Conservation (phyloP, 1,140 invertebrate species). For the Bombus confusus region DNA sequence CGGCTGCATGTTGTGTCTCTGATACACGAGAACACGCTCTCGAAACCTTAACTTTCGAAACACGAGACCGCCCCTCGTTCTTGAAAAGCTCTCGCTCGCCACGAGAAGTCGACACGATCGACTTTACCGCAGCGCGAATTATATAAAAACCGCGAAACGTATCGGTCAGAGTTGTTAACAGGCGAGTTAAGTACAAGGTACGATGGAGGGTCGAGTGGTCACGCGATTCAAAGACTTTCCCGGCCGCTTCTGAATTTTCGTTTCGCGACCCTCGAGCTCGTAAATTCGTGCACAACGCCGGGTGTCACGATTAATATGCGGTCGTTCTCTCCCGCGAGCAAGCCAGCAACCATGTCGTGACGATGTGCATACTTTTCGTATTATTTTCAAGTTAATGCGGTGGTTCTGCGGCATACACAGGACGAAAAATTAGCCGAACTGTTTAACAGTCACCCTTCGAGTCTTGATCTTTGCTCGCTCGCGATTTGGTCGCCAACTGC, state of each 20-base stretch:
- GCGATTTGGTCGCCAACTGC: neutral
- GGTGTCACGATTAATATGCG: slow-evolving; percentile 65
- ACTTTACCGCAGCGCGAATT: neutral
- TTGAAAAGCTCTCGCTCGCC: neutral
- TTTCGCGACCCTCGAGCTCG: slow-evolving; percentile 46
- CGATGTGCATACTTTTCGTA: slow-evolving; percentile 48
- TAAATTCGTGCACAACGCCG: slow-evolving; percentile 54
- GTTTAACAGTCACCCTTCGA: neutral
- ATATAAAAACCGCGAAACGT: slow-evolving; percentile 21
- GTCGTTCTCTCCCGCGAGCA: slow-evolving; percentile 33
- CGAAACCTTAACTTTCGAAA: neutral
- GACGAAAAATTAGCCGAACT: slow-evolving; percentile 42
- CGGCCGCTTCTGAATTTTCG: slow-evolving; percentile 48
- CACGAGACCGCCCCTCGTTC: neutral
- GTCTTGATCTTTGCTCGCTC: no score
- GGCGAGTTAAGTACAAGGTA: slow-evolving; percentile 31
- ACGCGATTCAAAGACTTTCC: slow-evolving; percentile 61
- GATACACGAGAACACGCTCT: neutral
- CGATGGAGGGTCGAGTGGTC: slow-evolving; percentile 56
- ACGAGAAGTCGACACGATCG: neutral
- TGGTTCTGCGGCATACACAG: slow-evolving; percentile 13
- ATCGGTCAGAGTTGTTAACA: slow-evolving; percentile 50
- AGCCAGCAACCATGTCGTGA: slow-evolving; percentile 51
- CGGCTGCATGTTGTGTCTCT: neutral
- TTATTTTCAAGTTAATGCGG: slow-evolving; percentile 57